These are phyloP conservation scores for Halcyon senegalensis DNA, from an alignment of 2,113 vertebrate genomes.

Conservation along the genomic window DNA sequence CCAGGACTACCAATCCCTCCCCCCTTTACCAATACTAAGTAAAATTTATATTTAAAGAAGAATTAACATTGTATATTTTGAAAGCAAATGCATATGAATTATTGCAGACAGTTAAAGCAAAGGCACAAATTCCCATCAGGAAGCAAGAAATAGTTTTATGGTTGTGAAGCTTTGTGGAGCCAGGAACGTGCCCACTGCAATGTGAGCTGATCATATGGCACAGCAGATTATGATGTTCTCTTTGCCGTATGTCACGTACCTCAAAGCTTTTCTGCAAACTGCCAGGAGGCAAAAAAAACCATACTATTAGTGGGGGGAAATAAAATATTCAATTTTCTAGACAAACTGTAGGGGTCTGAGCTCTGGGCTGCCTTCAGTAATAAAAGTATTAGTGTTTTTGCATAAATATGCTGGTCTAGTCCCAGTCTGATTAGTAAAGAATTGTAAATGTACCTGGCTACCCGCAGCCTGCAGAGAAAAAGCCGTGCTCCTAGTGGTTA, in stretches of 20 bases:
- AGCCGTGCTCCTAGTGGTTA: neutral
- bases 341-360: neutral
- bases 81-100: neutral
- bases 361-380: neutral
- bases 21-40: neutral
- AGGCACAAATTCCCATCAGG: neutral
- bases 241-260: neutral
- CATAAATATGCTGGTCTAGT: neutral
- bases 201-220: slow-evolving; percentile 15
- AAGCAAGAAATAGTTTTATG: neutral
- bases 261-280: neutral
- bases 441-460: neutral
- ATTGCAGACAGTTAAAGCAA: neutral
- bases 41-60: neutral
- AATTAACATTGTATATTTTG: neutral
- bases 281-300: slow-evolving; percentile 8
- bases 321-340: slow-evolving; percentile 36
- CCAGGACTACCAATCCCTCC: neutral
- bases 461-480: neutral
- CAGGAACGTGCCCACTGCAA: neutral
- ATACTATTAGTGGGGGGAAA: neutral
- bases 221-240: slow-evolving; percentile 39
- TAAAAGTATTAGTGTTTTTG: slow-evolving; percentile 6
- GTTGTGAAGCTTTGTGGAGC: neutral
- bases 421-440: neutral